Conservation (phyloP, 2,888 invertebrate species). For the Aethes cnicana region DNA sequence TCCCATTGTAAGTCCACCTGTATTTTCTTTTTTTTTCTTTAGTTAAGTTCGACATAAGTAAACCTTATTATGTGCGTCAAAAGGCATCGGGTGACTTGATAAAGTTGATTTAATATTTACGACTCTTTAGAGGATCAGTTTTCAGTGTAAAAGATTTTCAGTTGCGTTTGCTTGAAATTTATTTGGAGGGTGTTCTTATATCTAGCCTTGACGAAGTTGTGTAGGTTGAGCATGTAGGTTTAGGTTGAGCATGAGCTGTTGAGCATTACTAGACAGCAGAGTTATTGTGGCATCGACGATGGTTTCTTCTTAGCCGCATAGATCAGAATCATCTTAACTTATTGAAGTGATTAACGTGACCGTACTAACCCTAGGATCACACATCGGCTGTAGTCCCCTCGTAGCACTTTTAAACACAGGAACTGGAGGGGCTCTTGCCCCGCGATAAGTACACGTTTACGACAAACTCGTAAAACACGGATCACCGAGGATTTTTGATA, state of each 20-base stretch:
- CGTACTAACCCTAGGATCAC: not conserved
- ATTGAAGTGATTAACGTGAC: not conserved
- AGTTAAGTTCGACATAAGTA: conserved; percentile 63
- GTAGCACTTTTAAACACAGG: conserved; percentile 67
- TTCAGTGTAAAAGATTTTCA: conserved; percentile 4
- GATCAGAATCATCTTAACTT: not conserved
- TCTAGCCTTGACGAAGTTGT: too few species aligned
- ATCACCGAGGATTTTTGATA: conserved; percentile 83
- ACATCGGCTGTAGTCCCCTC: conserved; percentile 47
- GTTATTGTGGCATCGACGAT: too few species aligned
- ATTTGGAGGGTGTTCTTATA: too few species aligned
- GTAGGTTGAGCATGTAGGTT: too few species aligned
- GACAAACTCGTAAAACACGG: conserved; percentile 80
- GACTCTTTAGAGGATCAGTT: conserved; percentile 45
- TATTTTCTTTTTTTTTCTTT: conserved; percentile 66
- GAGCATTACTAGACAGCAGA: too few species aligned
- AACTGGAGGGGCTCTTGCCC: conserved; percentile 64
- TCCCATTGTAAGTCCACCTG: conserved; percentile 74
- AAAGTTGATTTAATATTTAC: conserved; percentile 66
- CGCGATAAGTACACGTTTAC: conserved; percentile 79
- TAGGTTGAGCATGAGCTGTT: too few species aligned
- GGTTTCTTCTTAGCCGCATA: too few species aligned
- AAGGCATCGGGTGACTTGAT: conserved; percentile 70
- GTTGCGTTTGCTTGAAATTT: too few species aligned
- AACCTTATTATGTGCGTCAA: conserved; percentile 75